Base-by-base conservation (phyloP, 2,797 vertebrate species). In the Psittacula echo region DNA sequence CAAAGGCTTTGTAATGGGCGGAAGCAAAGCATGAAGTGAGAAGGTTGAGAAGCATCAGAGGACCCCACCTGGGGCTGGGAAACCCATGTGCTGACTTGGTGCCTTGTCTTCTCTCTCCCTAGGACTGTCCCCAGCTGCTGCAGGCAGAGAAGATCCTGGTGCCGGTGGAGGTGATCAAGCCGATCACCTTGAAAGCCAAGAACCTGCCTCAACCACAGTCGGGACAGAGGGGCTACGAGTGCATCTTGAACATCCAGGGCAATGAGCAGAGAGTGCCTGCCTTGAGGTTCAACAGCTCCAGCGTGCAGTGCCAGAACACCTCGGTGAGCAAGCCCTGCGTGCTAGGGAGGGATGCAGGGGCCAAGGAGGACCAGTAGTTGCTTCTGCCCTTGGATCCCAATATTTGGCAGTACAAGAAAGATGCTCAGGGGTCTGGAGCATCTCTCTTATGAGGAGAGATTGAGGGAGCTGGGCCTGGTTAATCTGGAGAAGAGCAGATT, bases 291-390 rank as follows among this genome's bases (percentile, higher is more conserved):
- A 99, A 99, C 98, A 99, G 99, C 97, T 99, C 99, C 97, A 99
- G 99, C 0, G 99, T 99, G 78, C 99, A 99, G 96, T 99, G 99
- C 97, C 99, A 99, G 96, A 99, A 99, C 98, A 99, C 99, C 64
- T 99, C 99, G 48, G 99, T 99, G 97, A 99, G 99, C 95, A 60
- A 82, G 53, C 8, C 44, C n/a, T 23, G 8, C 2, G 1, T 8
- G 8, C 37, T 16, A 1, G 1, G 32, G n/a, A n/a, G 53, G 51
- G 58, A 7, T 39, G 10, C 13, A 44, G 39, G 58, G 54, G 8
- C 2, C 24, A 14, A 27, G 15, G 14, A 30, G 37, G 34, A 58
- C 19, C 8, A n/a, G 27, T 7, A 20, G 51, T 30, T 85, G 8
- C 7, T 56, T 7, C 60, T 76, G 26, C 11, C 32, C 48, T 41